Conservation (phyloP, 1,140 invertebrate species). For the Drosophila asahinai region DNA sequence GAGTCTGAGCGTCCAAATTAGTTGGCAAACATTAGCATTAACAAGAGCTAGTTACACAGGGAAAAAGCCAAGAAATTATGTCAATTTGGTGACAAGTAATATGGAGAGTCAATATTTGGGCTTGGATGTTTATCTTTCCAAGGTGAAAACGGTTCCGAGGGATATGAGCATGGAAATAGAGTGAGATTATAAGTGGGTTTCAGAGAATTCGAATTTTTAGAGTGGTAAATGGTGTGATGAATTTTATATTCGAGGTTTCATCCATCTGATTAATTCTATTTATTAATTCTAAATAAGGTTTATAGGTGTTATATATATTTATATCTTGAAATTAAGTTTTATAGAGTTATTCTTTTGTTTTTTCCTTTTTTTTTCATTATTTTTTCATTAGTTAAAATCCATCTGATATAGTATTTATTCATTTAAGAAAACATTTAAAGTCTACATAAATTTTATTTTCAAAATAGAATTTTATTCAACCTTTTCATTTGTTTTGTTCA, state of each 20-base stretch:
- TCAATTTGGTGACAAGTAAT: constrained; percentile 8
- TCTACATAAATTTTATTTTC: too few relatives aligned
- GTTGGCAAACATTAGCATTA: constrained; percentile 38
- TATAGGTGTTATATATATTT: too few relatives aligned
- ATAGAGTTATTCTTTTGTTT: background rate
- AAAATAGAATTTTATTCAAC: too few relatives aligned
- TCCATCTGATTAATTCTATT: too few relatives aligned
- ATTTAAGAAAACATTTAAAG: too few relatives aligned
- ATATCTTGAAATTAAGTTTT: background rate
- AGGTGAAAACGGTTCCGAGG: background rate
- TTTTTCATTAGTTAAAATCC: too few relatives aligned
- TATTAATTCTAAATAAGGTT: too few relatives aligned
- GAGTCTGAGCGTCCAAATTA: constrained; percentile 28
- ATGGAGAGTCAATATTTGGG: background rate
- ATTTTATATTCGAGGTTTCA: too few relatives aligned
- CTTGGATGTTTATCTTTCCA: background rate
- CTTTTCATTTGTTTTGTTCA: too few relatives aligned
- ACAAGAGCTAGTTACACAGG: constrained; percentile 12
- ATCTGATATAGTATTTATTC: too few relatives aligned
- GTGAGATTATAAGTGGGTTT: background rate
- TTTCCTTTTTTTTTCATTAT: background rate
- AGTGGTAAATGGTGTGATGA: background rate
- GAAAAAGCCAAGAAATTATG: constrained; percentile 12
- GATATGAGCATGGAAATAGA: background rate
- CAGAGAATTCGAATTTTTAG: background rate